Conservation (phyloP, 2,113 vertebrate genomes). For the Beaufortia kweichowensis region DNA sequence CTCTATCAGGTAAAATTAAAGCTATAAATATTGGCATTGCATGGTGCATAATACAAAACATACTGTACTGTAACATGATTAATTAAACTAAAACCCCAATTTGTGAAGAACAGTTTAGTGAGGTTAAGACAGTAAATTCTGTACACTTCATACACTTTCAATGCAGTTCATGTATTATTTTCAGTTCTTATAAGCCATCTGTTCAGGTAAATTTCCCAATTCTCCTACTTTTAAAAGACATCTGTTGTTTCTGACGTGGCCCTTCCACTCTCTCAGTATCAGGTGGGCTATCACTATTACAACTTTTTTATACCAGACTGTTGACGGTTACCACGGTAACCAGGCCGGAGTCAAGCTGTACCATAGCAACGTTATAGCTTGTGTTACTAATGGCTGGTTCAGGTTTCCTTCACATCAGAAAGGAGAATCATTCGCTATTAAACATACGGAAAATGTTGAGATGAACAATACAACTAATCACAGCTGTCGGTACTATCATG, state of each 20-base stretch:
- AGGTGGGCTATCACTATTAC: slow-evolving; percentile 49
- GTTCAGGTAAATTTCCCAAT: slow-evolving; percentile 24
- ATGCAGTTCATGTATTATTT: not conserved
- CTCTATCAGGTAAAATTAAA: not conserved
- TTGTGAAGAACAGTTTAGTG: not conserved
- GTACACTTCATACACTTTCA: no score
- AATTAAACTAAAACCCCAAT: not conserved
- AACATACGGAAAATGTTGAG: slow-evolving; percentile 20
- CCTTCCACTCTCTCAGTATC: slow-evolving; percentile 30
- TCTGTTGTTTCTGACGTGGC: slow-evolving; percentile 28
- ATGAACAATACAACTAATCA: not conserved
- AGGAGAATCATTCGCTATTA: slow-evolving; percentile 24
- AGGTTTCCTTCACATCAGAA: slow-evolving; percentile 43
- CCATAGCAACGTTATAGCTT: slow-evolving; percentile 41
- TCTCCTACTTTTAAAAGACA: not conserved
- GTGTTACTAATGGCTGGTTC: slow-evolving; percentile 49
- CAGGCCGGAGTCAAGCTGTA: slow-evolving; percentile 17
- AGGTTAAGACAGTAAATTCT: not conserved
- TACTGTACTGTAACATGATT: not conserved
- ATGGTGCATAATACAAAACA: not conserved
- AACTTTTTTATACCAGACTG: slow-evolving; percentile 47
- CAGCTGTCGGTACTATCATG: not conserved
- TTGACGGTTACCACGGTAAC: slow-evolving; percentile 51
- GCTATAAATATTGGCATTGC: not conserved
- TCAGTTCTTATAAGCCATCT: slow-evolving; percentile 21